Percentiles rank a stretch among this genome's conserved stretches.
Evolutionary conservation across 2,113 vertebrate species (phyloP).

Genomic region (Pan paniscus): DNA sequence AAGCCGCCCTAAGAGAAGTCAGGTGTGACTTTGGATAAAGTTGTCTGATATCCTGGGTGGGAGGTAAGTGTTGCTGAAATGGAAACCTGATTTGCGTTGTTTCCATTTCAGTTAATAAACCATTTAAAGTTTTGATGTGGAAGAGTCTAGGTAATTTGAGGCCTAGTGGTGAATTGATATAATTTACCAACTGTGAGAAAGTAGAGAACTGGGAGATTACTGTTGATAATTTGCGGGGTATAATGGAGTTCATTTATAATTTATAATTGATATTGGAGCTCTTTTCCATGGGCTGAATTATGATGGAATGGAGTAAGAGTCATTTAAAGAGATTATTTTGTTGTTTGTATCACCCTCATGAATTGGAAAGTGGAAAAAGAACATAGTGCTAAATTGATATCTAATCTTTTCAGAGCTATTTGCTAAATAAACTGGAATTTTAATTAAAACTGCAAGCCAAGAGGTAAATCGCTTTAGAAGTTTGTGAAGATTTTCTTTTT

Average conservation of each 20-base stretch:
- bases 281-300: slow-evolving; percentile 75
- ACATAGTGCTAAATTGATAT: slow-evolving; percentile 71
- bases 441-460: slow-evolving; percentile 82
- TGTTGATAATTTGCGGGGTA: slow-evolving; percentile 74
- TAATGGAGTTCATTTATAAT: slow-evolving; percentile 79
- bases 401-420: slow-evolving; percentile 79
- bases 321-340: slow-evolving; percentile 37
- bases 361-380: slow-evolving; percentile 71
- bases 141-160: slow-evolving; percentile 37
- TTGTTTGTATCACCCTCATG: slow-evolving; percentile 61
- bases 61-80: not conserved
- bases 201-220: slow-evolving; percentile 58
- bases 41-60: not conserved
- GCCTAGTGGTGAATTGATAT: slow-evolving; percentile 52
- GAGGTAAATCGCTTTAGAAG: slow-evolving; percentile 73
- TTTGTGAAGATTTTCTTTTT: slow-evolving; percentile 60
- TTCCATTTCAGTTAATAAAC: slow-evolving; percentile 51
- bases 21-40: not conserved
- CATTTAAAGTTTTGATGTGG: slow-evolving; percentile 30
- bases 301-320: slow-evolving; percentile 66
- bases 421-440: slow-evolving; percentile 81
- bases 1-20: not conserved
- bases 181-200: slow-evolving; percentile 39
- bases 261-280: slow-evolving; percentile 46
- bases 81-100: slow-evolving; percentile 26